phyloP scores from a whole-genome alignment of 2,888 invertebrate genomes.

The Thalpophila matura region DNA sequence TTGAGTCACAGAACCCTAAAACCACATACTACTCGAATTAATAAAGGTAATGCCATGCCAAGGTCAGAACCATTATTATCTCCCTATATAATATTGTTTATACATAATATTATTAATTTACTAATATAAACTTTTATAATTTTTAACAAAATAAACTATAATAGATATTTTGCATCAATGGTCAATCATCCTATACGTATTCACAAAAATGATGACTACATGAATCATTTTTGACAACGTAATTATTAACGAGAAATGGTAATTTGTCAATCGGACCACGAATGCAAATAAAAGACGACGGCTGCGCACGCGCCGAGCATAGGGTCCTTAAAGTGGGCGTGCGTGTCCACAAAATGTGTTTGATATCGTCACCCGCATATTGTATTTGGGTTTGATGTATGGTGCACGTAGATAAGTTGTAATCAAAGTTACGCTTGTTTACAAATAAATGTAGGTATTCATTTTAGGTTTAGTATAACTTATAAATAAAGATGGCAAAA shows the following conservation, averaged over 20 bases:
- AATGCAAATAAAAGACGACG: constrained; percentile 53
- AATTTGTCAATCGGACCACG: constrained; percentile 43
- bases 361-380: constrained; percentile 51
- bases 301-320: constrained; percentile 54
- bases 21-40: neutral
- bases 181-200: constrained; percentile 14
- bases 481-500: neutral
- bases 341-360: constrained; percentile 48
- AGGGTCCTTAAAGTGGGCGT: constrained; percentile 47
- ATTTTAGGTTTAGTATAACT: no score
- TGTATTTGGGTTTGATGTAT: constrained; percentile 41
- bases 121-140: no score
- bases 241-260: constrained; percentile 32
- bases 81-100: neutral
- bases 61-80: neutral
- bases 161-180: no score
- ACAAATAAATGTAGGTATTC: neutral
- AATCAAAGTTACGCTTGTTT: neutral
- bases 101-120: no score
- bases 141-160: no score
- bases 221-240: constrained; percentile 37
- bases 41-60: constrained; percentile 4
- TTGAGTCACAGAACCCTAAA: no score
- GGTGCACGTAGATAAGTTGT: constrained; percentile 14
- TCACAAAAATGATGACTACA: neutral